phyloP scores from a whole-genome alignment of 2,888 invertebrate genomes.

The Dynastes hyllus region DNA sequence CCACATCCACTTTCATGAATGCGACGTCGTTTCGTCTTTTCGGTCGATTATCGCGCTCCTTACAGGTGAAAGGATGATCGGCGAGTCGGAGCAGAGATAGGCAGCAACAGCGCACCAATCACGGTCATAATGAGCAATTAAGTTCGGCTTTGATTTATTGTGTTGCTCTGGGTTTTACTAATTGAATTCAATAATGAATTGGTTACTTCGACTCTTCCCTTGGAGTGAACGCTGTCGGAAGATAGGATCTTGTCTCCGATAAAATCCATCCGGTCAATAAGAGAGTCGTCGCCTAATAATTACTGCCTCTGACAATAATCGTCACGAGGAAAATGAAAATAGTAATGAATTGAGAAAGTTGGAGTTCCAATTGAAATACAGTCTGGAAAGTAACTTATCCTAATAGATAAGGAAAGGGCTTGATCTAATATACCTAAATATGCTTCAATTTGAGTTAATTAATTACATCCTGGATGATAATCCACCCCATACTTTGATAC shows the following conservation, averaged over 20 bases:
- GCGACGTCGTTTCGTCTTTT: not conserved
- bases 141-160: slow-evolving; percentile 43
- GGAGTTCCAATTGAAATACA: not conserved
- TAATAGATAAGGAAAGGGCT: no score
- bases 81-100: slow-evolving; percentile 19
- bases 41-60: slow-evolving; percentile 25
- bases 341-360: not conserved
- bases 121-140: slow-evolving; percentile 45
- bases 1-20: not conserved
- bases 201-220: slow-evolving; percentile 7
- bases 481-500: no score
- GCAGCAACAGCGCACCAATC: not conserved
- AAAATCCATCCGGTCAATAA: slow-evolving; percentile 28
- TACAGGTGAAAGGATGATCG: slow-evolving; percentile 18
- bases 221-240: not conserved
- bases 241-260: not conserved
- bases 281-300: slow-evolving; percentile 7
- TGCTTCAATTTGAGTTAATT: no score
- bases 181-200: slow-evolving; percentile 42
- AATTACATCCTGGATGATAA: no score
- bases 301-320: slow-evolving; percentile 17
- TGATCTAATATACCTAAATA: no score
- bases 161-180: slow-evolving; percentile 37
- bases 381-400: no score
- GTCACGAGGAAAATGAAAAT: not conserved